A percentile compares a stretch with the other conserved stretches of the same genome.
Conservation (phyloP, 2,797 vertebrate species). For the Amphiprion clarkii region DNA sequence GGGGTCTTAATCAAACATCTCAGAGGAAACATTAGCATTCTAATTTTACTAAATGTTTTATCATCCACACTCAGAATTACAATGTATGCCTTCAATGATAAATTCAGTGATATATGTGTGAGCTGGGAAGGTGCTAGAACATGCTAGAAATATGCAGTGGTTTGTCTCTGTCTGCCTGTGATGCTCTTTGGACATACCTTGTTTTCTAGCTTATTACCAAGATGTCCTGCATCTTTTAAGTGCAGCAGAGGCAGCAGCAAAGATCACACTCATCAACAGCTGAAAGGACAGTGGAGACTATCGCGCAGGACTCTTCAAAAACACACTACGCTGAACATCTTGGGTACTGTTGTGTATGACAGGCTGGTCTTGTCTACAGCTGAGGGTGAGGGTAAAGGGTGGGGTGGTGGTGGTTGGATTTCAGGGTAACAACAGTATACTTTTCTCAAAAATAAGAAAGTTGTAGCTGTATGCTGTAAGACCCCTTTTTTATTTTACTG, state of each 20-base stretch:
- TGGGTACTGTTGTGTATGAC: neutral
- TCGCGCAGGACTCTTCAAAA: neutral
- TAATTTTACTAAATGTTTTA: slow-evolving; percentile 35
- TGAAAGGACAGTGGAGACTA: neutral
- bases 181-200: neutral
- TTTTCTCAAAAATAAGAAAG: neutral
- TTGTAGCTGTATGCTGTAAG: no score
- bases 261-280: neutral
- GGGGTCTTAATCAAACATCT: slow-evolving; percentile 57
- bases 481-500: no score
- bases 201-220: neutral
- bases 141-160: neutral
- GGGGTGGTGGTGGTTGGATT: neutral
- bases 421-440: neutral
- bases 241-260: neutral
- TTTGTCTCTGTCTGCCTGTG: neutral
- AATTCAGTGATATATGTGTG: neutral
- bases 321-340: neutral
- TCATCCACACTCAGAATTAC: neutral
- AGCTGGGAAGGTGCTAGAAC: no score
- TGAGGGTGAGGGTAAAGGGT: neutral
- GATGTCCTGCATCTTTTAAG: neutral
- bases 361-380: neutral
- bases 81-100: neutral
- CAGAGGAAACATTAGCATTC: slow-evolving; percentile 43